Conservation (phyloP, 2,113 vertebrate species). For the Apeltes quadracus region DNA sequence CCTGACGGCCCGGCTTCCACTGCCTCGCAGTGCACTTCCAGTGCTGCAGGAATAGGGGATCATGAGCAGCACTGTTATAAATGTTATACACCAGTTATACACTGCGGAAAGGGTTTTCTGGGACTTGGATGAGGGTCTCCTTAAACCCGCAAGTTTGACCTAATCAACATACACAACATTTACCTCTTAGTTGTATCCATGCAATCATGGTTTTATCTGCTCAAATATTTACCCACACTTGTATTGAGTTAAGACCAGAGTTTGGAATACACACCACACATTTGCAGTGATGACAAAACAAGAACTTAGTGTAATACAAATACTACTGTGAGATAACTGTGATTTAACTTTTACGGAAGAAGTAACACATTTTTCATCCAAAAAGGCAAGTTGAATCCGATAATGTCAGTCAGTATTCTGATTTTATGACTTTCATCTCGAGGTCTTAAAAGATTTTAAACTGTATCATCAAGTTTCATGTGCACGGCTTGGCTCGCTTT, state of each 20-base stretch:
- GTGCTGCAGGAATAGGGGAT: constrained; percentile 44
- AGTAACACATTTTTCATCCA: neutral
- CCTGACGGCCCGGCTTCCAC: constrained; percentile 62
- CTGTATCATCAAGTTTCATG: neutral
- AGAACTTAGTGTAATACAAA: neutral
- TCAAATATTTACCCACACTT: neutral
- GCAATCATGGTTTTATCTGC: neutral
- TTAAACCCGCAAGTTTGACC: constrained; percentile 24
- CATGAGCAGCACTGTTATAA: constrained; percentile 57
- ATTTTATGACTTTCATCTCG: neutral
- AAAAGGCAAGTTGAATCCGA: neutral
- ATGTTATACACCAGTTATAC: constrained; percentile 4
- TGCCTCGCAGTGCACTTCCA: constrained; percentile 56
- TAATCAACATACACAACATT: constrained; percentile 13
- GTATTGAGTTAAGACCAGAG: neutral
- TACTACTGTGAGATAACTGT: neutral
- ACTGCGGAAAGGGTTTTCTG: constrained; percentile 22
- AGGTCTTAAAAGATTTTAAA: neutral
- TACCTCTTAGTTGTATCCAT: neutral
- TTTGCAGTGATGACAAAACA: neutral
- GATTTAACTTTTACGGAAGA: neutral
- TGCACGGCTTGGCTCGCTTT: neutral
- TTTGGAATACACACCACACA: neutral
- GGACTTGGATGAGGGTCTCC: constrained; percentile 12
- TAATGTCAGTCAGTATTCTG: neutral